Evolutionary conservation across 2,113 vertebrate genomes (phyloP).

Genomic region (Orientallactaga bullata): DNA sequence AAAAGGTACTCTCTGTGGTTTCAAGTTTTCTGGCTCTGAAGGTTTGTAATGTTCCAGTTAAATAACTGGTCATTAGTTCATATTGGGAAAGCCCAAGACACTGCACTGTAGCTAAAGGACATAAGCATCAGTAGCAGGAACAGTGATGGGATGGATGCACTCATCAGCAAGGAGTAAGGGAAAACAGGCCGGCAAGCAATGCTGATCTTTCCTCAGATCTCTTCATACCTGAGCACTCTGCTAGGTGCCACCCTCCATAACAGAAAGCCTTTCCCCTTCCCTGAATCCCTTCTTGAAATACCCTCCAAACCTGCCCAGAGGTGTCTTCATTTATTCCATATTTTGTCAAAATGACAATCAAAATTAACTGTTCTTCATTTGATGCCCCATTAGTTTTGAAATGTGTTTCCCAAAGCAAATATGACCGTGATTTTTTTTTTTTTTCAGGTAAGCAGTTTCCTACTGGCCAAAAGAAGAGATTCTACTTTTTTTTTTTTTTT

Average conservation of each 20-base stretch:
- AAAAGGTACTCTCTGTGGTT: neutral
- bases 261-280: neutral
- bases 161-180: too few relatives aligned
- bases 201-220: neutral
- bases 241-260: neutral
- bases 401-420: slow-evolving; percentile 23
- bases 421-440: neutral
- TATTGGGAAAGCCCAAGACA: too few relatives aligned
- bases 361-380: neutral
- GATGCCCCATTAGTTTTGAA: neutral
- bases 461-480: neutral
- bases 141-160: too few relatives aligned
- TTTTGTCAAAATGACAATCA: neutral
- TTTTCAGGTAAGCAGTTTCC: slow-evolving; percentile 9
- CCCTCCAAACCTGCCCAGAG: neutral
- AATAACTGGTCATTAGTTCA: too few relatives aligned
- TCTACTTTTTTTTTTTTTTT: neutral
- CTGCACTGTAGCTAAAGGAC: too few relatives aligned
- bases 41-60: too few relatives aligned
- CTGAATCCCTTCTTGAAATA: neutral
- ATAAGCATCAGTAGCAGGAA: too few relatives aligned
- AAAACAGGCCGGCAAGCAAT: neutral
- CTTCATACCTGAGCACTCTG: too few relatives aligned
- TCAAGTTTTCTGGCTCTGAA: neutral
- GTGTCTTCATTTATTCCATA: neutral